Evolutionary conservation across 2,888 invertebrate genomes (phyloP).

Genomic region (Anticlea derivata): DNA sequence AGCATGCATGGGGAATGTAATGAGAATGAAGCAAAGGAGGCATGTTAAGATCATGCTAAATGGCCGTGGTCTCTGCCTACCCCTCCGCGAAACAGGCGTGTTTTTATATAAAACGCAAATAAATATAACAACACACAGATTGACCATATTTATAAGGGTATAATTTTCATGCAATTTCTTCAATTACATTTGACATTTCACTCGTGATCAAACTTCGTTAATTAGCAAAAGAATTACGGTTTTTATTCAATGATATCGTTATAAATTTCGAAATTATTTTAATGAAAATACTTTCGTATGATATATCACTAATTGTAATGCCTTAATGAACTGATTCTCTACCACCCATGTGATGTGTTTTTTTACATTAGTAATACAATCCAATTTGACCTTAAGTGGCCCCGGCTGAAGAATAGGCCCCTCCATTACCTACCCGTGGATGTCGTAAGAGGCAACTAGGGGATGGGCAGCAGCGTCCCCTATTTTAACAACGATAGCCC

Average conservation of each 20-base stretch:
- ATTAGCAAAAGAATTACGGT: constrained; percentile 43
- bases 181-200: constrained; percentile 54
- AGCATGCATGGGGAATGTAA: no score
- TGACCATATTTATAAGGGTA: constrained; percentile 36
- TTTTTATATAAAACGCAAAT: constrained; percentile 43
- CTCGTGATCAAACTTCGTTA: constrained; percentile 40
- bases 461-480: no score
- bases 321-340: constrained; percentile 14
- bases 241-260: constrained; percentile 30
- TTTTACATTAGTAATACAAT: no score
- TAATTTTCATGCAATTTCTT: constrained; percentile 46
- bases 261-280: constrained; percentile 28
- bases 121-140: constrained; percentile 45
- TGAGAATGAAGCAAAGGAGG: no score
- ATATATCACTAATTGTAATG: constrained; percentile 30
- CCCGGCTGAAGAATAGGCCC: no score
- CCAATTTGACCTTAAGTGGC: no score
- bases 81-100: no score
- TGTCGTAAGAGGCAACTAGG: no score
- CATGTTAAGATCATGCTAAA: no score
- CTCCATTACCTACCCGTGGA: no score
- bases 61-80: no score
- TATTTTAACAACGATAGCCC: no score
- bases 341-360: constrained; percentile 12
- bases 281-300: constrained; percentile 22